These are phyloP conservation scores for Gallinago stenura DNA, from an alignment of 2,797 vertebrate genomes.

Conservation along the genomic window DNA sequence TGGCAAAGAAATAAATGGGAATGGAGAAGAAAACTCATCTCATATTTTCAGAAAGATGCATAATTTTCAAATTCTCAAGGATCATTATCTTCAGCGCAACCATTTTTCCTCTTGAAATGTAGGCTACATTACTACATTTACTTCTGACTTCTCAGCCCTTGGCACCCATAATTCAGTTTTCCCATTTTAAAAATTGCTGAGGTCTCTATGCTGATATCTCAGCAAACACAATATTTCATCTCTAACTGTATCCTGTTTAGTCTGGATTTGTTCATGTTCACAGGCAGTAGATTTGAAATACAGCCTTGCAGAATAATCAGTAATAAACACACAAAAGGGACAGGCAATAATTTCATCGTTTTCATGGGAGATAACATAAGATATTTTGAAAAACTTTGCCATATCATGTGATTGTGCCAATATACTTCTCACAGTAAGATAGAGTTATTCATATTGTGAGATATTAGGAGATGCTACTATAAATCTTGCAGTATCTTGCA, in stretches of 20 bases:
- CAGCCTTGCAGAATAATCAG: conserved; percentile 27
- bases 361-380: conserved; percentile 5
- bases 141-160: conserved; percentile 15
- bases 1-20: not conserved
- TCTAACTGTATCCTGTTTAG: conserved; percentile 31
- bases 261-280: conserved; percentile 32
- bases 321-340: conserved; percentile 23
- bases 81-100: not conserved
- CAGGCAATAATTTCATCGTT: conserved; percentile 53
- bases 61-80: not conserved
- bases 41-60: not conserved
- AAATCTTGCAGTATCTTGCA: conserved; percentile 54
- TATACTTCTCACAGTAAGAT: not conserved
- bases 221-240: conserved; percentile 55
- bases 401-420: not conserved
- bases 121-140: not conserved
- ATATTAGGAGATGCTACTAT: conserved; percentile 33
- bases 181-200: conserved; percentile 22
- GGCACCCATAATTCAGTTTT: conserved; percentile 45
- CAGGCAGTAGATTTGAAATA: conserved; percentile 42
- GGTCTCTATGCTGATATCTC: conserved; percentile 33
- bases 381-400: not conserved
- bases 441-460: not conserved
- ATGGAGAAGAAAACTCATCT: not conserved
- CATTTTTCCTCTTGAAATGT: not conserved